These are phyloP conservation scores for Nannobrachium achirus DNA, from an alignment of 2,113 vertebrate species.

Conservation along the genomic window DNA sequence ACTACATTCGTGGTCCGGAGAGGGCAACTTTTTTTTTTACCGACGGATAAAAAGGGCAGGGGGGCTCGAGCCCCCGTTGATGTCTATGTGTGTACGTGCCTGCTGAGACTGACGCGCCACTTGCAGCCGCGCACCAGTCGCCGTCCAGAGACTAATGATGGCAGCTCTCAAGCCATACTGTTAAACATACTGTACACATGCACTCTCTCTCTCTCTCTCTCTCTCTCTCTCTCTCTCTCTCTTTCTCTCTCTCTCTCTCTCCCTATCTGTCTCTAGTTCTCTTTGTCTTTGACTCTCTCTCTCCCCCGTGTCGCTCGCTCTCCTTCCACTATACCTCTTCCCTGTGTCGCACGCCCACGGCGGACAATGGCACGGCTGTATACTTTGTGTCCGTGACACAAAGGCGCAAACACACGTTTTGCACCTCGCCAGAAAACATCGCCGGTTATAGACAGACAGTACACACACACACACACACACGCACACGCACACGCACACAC, in stretches of 20 bases:
- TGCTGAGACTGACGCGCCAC: constrained; percentile 68
- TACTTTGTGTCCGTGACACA: constrained; percentile 68
- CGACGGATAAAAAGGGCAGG: too few relatives aligned
- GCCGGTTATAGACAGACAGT: background rate
- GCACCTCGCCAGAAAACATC: constrained; percentile 10
- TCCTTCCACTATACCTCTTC: constrained; percentile 68
- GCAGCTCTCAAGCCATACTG: constrained; percentile 59
- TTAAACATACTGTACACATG: constrained; percentile 46
- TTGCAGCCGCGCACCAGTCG: constrained; percentile 65
- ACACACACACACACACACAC: background rate
- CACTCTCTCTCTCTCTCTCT: constrained; percentile 25
- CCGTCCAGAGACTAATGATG: constrained; percentile 70
- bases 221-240: constrained; percentile 34
- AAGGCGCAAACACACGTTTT: constrained; percentile 60
- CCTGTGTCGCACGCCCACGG: constrained; percentile 71
- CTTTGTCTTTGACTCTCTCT: constrained; percentile 63
- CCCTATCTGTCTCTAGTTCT: constrained; percentile 50
- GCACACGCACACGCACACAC: background rate
- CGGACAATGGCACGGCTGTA: constrained; percentile 75
- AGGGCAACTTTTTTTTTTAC: too few relatives aligned
- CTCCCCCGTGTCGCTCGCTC: constrained; percentile 28
- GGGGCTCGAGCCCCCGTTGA: too few relatives aligned
- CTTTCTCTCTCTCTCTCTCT: constrained; percentile 26
- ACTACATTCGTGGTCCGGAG: too few relatives aligned
- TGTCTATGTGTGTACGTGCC: constrained; percentile 25